Base-by-base conservation (phyloP, 2,888 invertebrate genomes). In the Pachymerium ferrugineum region DNA sequence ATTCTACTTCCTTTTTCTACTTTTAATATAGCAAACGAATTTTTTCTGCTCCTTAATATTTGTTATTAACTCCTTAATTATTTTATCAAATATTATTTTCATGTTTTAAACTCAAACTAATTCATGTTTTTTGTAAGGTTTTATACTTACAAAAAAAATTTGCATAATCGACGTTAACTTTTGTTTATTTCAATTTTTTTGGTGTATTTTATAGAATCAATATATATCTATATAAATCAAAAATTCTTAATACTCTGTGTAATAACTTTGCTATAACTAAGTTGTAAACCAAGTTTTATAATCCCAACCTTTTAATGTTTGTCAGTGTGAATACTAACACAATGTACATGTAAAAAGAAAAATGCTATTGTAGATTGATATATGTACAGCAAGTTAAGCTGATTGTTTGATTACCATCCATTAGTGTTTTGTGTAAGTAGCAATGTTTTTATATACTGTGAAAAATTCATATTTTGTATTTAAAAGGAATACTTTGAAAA, bases 401-500 rank as follows among this genome's bases (percentile, higher is more conserved):
- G 47, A 14, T 47, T 47, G 47, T 47, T 47, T 47, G 47, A 47
- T 47, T 47, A 47, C 47, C 47, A 47, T 47, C 47, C 47, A 47
- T 47, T 47, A 47, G 47, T 16, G 16, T 47, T 47, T 38, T 47
- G 47, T 47, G 47, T 47, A 47, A 47, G 47, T 47, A 47, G 47
- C 47, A 47, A 47, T 47, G 47, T 47, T 47, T 47, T 47, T 47
- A 47, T 47, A 47, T 47, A 47, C 16, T n/a, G 12, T 16, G 47
- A 16, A 22, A 14, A 16, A 1, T 47, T 47, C 14, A 47, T 47
- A 47, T 47, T 47, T 47, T 47, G 10, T 14, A 47, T 47, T 47
- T 47, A 38, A 38, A 38, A n/a, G n/a, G n/a, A n/a, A 38, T 38
- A 38, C 38, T 38, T 38, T 38, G 38, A 38, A 2, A 38, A 38